Evolutionary conservation across 2,888 invertebrate species (phyloP).

Genomic region (Oscheius onirici): DNA sequence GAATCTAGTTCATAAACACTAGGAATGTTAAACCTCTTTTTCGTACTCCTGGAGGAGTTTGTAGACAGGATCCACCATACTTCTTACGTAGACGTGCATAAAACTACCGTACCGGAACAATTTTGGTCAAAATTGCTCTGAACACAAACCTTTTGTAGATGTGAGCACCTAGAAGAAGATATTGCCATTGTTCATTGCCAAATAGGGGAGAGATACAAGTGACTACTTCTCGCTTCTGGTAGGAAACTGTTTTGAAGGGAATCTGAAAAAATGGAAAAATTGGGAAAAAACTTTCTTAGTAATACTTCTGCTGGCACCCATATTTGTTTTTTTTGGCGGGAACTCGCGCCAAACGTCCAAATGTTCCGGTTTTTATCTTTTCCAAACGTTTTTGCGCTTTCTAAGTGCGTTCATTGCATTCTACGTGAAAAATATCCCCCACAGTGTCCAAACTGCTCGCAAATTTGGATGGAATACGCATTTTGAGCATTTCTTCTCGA

Average conservation of each 20-base stretch:
- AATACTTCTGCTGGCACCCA: too few relatives aligned
- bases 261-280: conserved; percentile 38
- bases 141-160: conserved; percentile 39
- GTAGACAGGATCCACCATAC: conserved; percentile 38
- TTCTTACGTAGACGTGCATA: conserved; percentile 49
- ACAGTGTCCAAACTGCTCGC: too few relatives aligned
- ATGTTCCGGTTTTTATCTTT: too few relatives aligned
- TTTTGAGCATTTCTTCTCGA: too few relatives aligned
- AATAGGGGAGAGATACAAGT: conserved; percentile 54
- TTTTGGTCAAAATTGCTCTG: background rate
- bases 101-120: conserved; percentile 42
- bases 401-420: too few relatives aligned
- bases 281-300: background rate
- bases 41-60: conserved; percentile 11
- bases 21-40: conserved; percentile 13
- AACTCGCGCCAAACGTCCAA: too few relatives aligned
- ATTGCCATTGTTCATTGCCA: conserved; percentile 53
- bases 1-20: too few relatives aligned
- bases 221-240: conserved; percentile 39
- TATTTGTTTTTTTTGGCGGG: too few relatives aligned
- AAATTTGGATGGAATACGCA: too few relatives aligned
- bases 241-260: conserved; percentile 34
- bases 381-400: too few relatives aligned
- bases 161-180: conserved; percentile 41
- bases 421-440: too few relatives aligned